A percentile compares a stretch with the other conserved stretches of the same genome.
These are phyloP conservation scores for Aphelinus certus DNA, from an alignment of 1,140 invertebrate genomes.

Conservation along the genomic window DNA sequence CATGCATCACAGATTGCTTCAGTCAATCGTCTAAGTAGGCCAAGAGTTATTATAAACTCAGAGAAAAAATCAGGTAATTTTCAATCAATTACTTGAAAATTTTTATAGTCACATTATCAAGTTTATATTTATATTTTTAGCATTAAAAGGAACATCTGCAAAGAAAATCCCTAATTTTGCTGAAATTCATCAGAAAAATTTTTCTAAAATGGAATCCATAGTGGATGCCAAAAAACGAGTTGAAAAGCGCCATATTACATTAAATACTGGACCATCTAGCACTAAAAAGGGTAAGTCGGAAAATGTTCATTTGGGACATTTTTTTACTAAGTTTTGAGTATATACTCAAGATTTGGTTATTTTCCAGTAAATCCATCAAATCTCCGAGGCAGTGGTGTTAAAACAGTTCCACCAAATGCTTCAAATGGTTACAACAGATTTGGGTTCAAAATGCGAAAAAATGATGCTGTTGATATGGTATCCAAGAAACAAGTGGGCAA, in stretches of 20 bases:
- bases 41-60: constrained; percentile 33
- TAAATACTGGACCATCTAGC: constrained; percentile 40
- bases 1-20: constrained; percentile 40
- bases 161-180: constrained; percentile 73
- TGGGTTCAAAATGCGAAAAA: constrained; percentile 59
- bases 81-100: constrained; percentile 10
- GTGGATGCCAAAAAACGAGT: constrained; percentile 67
- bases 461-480: constrained; percentile 49
- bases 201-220: constrained; percentile 73
- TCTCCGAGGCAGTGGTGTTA: constrained; percentile 20
- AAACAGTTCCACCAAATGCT: constrained; percentile 24
- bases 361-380: constrained; percentile 1
- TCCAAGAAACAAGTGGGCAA: constrained; percentile 35
- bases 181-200: constrained; percentile 71
- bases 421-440: constrained; percentile 59
- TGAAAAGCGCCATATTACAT: constrained; percentile 55
- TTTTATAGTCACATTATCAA: constrained; percentile 12
- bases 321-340: no score
- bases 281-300: constrained; percentile 42
- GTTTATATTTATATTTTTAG: constrained; percentile 32
- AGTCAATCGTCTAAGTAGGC: constrained; percentile 42
- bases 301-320: background rate
- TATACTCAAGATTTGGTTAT: no score
- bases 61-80: constrained; percentile 43
- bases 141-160: constrained; percentile 49